A percentile compares a stretch with the other conserved stretches of the same genome.
Evolutionary conservation across 2,797 vertebrate species (phyloP).

Genomic region (Muraenolepis orangiensis): DNA sequence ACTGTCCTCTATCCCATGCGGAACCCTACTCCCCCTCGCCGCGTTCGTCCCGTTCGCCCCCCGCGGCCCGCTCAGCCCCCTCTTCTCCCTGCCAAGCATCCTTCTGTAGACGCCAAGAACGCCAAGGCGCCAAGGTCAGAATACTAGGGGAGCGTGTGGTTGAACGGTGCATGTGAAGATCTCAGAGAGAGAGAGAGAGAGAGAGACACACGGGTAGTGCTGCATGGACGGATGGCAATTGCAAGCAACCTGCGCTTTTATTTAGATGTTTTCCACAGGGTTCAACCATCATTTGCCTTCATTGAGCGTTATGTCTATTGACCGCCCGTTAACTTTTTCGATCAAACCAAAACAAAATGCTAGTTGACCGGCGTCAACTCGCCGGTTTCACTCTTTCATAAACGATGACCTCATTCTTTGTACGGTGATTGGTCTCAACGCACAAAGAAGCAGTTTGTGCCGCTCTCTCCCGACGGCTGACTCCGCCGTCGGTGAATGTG

Average conservation of each 20-base stretch:
- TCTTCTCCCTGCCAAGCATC: conserved; percentile 49
- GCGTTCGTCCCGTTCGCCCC: conserved; percentile 20
- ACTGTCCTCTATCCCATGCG: conserved; percentile 63
- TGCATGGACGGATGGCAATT: not conserved
- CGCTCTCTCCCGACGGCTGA: no score
- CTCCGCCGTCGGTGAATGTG: no score
- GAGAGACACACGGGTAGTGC: not conserved
- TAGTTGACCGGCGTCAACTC: no score
- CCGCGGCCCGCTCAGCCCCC: conserved; percentile 3
- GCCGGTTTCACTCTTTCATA: no score
- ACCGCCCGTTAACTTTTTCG: no score
- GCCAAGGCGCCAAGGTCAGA: conserved; percentile 77
- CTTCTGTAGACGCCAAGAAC: conserved; percentile 54
- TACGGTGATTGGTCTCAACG: no score
- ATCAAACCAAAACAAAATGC: no score
- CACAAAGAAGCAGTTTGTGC: no score
- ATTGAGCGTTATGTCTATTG: not conserved
- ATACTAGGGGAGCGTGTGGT: not conserved
- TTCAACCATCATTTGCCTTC: not conserved
- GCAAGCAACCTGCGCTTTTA: conserved; percentile 25
- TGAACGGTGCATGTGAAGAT: conserved; percentile 5
- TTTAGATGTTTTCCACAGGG: conserved; percentile 9
- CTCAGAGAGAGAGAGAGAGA: not conserved
- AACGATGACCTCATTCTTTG: no score
- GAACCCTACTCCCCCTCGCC: conserved; percentile 62